These are phyloP conservation scores for Drosophila melanogaster DNA, from an alignment of 1,140 invertebrate genomes.

Conservation along the genomic window Release_6_plus_ISO1_MT NC_004354.4:15359001-15359500, in stretches of 20 bases:
- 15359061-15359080: no score
- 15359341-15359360: background rate
- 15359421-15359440: conserved; percentile 46
- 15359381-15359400: background rate
- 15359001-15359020: background rate
- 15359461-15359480: conserved; percentile 99
- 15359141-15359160: no score
- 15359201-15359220: no score
- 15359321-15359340: background rate
- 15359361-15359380: background rate
- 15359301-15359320: background rate
- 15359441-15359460: conserved; percentile 93
- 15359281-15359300: background rate
- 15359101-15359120: no score
- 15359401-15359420: background rate
- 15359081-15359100: no score
- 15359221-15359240: no score
- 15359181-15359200: no score
- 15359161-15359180: no score
- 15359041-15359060: no score
- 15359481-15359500: conserved; percentile 99
- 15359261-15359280: background rate
- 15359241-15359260: background rate
- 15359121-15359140: no score
- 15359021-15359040: background rate